A percentile compares a stretch with the other conserved stretches of the same genome.
Evolutionary conservation across 2,113 vertebrate species (phyloP).

Genomic region (Baryphthengus martii): DNA sequence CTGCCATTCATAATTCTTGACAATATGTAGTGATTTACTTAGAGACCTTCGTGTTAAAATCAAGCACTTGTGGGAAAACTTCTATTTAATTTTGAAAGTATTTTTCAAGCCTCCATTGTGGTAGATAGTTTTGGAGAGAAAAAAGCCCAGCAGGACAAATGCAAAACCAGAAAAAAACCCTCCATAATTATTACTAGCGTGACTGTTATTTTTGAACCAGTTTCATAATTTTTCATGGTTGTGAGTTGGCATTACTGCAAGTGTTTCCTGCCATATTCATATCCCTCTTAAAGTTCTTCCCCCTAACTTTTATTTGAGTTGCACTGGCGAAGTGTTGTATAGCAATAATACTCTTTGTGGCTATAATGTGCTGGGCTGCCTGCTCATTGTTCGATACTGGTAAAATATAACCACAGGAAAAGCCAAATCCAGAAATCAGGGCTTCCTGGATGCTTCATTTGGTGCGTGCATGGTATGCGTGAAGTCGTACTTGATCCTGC

Average conservation of each 20-base stretch:
- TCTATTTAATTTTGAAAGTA: not conserved
- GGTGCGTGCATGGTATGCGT: not conserved
- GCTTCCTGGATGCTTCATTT: not conserved
- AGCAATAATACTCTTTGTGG: not conserved
- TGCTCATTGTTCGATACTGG: not conserved
- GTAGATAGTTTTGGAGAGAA: not conserved
- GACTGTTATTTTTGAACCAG: not conserved
- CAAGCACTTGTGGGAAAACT: not conserved
- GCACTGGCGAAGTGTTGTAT: not conserved
- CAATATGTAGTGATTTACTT: not conserved
- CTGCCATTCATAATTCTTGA: not conserved
- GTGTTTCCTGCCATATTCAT: not conserved
- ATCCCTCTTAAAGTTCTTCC: not conserved
- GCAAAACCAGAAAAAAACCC: not conserved
- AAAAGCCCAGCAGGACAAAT: not conserved
- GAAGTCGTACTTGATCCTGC: not conserved
- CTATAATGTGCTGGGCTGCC: not conserved
- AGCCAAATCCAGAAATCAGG: not conserved
- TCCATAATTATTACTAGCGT: not conserved
- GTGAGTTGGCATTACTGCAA: not conserved
- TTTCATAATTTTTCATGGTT: not conserved
- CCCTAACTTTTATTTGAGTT: not conserved
- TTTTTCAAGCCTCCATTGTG: not conserved
- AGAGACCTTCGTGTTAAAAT: not conserved
- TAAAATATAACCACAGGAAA: not conserved